A percentile compares a stretch with the other conserved stretches of the same genome.
Evolutionary conservation across 2,113 vertebrate species (phyloP).

Genomic region (Perca fluviatilis): DNA sequence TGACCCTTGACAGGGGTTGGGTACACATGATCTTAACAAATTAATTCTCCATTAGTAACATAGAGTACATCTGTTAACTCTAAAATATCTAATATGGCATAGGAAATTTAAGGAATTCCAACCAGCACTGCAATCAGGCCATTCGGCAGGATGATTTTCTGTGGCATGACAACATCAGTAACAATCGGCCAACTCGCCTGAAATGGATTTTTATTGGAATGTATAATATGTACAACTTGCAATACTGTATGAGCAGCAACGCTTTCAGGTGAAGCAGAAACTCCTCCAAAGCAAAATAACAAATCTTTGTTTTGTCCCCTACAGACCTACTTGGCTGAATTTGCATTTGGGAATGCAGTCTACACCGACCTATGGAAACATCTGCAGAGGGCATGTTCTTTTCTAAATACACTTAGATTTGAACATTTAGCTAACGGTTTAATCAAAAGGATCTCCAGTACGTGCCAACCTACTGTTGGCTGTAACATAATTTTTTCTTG

Average conservation of each 20-base stretch:
- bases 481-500: background rate
- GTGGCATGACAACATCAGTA: background rate
- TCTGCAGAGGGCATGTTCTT: constrained; percentile 83
- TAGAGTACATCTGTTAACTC: background rate
- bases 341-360: constrained; percentile 84
- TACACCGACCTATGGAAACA: constrained; percentile 91
- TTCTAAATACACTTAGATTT: background rate
- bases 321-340: constrained; percentile 84
- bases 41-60: background rate
- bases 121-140: too few relatives aligned
- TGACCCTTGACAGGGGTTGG: background rate
- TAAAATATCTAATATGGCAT: background rate
- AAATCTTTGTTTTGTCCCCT: background rate
- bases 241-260: background rate
- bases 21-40: background rate
- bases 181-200: background rate
- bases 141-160: background rate
- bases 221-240: background rate
- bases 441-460: background rate
- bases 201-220: background rate
- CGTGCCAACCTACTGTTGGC: background rate
- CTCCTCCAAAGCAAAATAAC: background rate
- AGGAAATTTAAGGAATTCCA: too few relatives aligned
- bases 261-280: background rate
- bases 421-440: background rate